Conservation (phyloP, 2,888 invertebrate species). For the Agonopterix arenella region DNA sequence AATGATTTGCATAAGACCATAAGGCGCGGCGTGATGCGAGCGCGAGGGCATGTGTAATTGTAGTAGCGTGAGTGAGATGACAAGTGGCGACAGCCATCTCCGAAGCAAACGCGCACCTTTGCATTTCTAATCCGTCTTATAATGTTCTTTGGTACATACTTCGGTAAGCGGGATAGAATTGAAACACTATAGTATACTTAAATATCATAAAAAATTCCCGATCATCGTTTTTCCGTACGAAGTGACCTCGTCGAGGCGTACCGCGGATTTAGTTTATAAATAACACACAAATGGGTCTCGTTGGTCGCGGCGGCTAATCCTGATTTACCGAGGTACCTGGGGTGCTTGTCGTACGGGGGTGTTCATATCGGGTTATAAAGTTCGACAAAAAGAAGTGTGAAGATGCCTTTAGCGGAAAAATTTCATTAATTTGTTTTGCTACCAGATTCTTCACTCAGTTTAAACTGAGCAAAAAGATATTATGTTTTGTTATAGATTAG, state of each 20-base stretch:
- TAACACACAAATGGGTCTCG: conserved; percentile 64
- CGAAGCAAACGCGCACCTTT: no score
- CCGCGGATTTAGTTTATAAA: conserved; percentile 60
- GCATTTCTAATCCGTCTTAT: no score
- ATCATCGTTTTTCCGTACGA: conserved; percentile 32
- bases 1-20: no score
- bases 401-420: neutral
- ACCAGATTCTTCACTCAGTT: neutral
- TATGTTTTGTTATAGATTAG: no score
- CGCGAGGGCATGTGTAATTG: no score
- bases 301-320: conserved; percentile 54
- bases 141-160: no score
- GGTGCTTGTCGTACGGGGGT: conserved; percentile 23
- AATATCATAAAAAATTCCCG: conserved; percentile 34
- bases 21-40: no score
- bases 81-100: no score
- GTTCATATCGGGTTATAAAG: conserved; percentile 23
- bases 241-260: conserved; percentile 25
- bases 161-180: no score
- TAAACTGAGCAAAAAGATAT: no score
- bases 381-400: neutral
- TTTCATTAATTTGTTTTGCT: no score
- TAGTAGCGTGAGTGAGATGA: no score
- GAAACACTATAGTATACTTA: conserved; percentile 11
- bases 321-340: conserved; percentile 62